Conservation (phyloP, 2,113 vertebrate species). For the Entelurus aequoreus region DNA sequence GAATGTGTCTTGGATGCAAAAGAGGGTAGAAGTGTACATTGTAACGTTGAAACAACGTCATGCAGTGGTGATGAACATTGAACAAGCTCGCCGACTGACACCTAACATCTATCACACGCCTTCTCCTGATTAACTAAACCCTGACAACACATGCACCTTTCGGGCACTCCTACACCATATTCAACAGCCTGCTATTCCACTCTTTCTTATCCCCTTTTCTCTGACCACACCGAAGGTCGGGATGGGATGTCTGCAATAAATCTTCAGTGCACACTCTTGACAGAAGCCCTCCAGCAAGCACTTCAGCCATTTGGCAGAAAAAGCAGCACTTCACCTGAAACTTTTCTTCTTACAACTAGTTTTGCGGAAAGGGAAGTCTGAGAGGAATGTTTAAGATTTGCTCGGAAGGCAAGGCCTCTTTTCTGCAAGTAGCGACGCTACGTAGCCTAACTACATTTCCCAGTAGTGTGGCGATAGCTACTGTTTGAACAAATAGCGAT, state of each 20-base stretch:
- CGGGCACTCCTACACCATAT: constrained; percentile 36
- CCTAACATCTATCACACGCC: constrained; percentile 54
- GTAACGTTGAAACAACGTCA: neutral
- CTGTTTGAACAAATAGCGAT: too few species aligned
- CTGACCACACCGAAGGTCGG: constrained; percentile 49
- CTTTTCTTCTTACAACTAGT: constrained; percentile 39
- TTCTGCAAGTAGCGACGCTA: too few species aligned
- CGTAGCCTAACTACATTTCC: too few species aligned
- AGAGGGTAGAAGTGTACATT: too few species aligned
- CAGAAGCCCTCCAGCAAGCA: constrained; percentile 53
- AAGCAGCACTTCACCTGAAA: constrained; percentile 20
- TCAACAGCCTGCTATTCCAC: constrained; percentile 40
- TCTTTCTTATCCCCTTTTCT: constrained; percentile 29
- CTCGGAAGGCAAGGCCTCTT: too few species aligned
- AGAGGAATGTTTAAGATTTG: constrained; percentile 10
- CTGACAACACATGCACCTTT: constrained; percentile 25
- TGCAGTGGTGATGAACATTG: constrained; percentile 3
- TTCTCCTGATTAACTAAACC: constrained; percentile 41
- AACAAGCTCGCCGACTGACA: constrained; percentile 27
- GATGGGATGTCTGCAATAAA: constrained; percentile 52
- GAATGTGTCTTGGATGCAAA: too few species aligned
- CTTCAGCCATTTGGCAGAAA: constrained; percentile 19
- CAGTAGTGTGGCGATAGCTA: too few species aligned
- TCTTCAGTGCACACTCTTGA: constrained; percentile 51
- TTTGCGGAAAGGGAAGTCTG: constrained; percentile 41